Evolutionary conservation across 1,140 invertebrate species (phyloP), one percentile per base, ranked within the genome.

Genomic region (Philopotamus ludificatus): DNA sequence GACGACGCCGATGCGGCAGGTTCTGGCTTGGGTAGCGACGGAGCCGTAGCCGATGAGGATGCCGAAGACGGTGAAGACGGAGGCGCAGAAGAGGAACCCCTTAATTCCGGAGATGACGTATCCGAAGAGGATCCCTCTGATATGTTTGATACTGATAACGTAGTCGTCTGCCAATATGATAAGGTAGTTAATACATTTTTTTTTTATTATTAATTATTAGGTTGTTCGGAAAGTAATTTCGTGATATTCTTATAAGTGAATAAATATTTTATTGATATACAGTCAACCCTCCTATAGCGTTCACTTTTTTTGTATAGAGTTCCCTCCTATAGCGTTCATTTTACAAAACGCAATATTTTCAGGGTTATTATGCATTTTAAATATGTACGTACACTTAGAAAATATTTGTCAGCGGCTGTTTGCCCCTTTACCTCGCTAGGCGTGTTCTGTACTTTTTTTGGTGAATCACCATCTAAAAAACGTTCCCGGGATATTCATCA

Each of bases 91-190:
- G 89, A 93, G 73, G 96, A 98, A 75, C 95, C 96, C 0, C 79
- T 99, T 0, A 98, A 98, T 79, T 97, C 94, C 15, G 94, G 89
- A 71, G 94, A 97, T 79, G 96, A 98, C 83, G 93, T 97, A 0
- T 97, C 94, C 61, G 97, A 99, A 76, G 96, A 98, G 73, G 96
- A 99, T 77, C 90, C 94, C 0, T 84, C 87, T 65, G 95, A 97
- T 75, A 83, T 98, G 74, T 98, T 98, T 82, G 96, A 98, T 73
- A 96, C 96, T 50, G 96, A 98, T 68, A 98, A 99, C 85, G 95
- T 99, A 59, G 94, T 99, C 66, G 97, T 99, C 25, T 99, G 97
- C 77, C 97, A 99, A 76, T 99, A 98, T 84, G 97, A 99, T 81
- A 99, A 99, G 85, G 92, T 93, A 80, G 76, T 57, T 71, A 23